These are phyloP conservation scores for Malaclemys terrapin DNA, from an alignment of 2,113 vertebrate genomes.

Conservation along the genomic window DNA sequence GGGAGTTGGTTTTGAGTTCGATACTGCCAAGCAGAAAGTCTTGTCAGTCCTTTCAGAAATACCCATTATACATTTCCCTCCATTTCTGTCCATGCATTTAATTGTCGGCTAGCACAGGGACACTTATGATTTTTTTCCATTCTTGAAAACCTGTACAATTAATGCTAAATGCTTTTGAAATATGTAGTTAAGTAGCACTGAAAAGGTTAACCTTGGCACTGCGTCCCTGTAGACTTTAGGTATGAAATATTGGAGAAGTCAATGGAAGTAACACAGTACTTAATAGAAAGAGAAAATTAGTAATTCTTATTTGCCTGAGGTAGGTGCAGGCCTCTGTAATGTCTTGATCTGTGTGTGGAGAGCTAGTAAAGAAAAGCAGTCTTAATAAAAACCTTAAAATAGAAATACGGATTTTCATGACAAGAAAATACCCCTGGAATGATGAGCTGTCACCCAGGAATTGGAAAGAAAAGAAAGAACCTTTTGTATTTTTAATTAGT, in stretches of 20 bases:
- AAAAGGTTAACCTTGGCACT: constrained; percentile 31
- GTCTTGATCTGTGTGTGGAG: constrained; percentile 73
- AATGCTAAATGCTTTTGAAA: background rate
- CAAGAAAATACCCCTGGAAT: constrained; percentile 44
- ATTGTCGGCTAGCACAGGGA: fast-evolving
- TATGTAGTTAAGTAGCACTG: background rate
- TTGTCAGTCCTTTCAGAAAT: too few species aligned
- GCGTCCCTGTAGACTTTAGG: background rate
- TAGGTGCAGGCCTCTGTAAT: constrained; percentile 50
- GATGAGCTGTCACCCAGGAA: constrained; percentile 32
- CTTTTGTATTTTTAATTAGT: constrained; percentile 61
- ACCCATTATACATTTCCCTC: background rate
- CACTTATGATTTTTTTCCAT: background rate
- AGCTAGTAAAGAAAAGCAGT: constrained; percentile 46
- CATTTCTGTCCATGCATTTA: background rate
- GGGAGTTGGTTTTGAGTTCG: fast-evolving
- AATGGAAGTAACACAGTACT: constrained; percentile 20
- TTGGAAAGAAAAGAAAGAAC: constrained; percentile 8
- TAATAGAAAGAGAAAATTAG: constrained; percentile 74
- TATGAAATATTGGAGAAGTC: constrained; percentile 42
- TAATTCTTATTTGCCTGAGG: constrained; percentile 64
- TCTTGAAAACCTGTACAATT: background rate
- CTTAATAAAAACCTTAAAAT: constrained; percentile 62
- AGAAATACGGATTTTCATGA: constrained; percentile 55
- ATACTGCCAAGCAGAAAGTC: too few species aligned